Base-by-base conservation (phyloP, 2,113 vertebrate species). In the Pyrgilauda ruficollis region DNA sequence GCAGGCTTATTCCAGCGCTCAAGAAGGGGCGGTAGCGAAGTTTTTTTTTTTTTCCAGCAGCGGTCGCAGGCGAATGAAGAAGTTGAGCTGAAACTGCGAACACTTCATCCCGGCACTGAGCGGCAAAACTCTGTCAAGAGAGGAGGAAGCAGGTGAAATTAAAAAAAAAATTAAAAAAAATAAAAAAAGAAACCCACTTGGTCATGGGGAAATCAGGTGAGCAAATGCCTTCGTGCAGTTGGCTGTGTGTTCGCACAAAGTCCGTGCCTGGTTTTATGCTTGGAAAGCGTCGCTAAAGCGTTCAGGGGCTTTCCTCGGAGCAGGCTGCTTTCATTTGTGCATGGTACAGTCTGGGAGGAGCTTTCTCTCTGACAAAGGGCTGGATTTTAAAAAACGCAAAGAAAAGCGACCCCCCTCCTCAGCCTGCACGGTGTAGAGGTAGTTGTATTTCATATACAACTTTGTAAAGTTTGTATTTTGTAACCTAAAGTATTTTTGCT, bases 201-300 rank as follows among this genome's bases (percentile, higher is more conserved):
- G 81, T 49, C 86, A 97, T 97, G 97, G 97, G 97, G 37, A 97
- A 97, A 89, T 97, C 97, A 96, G 97, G 97, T 97, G 91, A 94
- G 97, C 91, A 63, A 76, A 92, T 24, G 74, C 68, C 62, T 75
- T 47, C 0, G 9, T 74, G 76, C 47, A 17, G 80, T 23, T 78
- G 94, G 93, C 76, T 79, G 70, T 11, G 35, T 37, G 4, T 59
- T 63, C 17, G 39, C 41, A 18, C 64, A 9, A 22, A 28, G 64
- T 46, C 73, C 2, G 33, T 43, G 86, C 68, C 73, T 24, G 56
- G 7, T 30, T 96, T 61, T 59, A 43, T 49, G 86, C 81, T 88
- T 21, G 20, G 44, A 41, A 75, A 87, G 88, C 15, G 0, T 22
- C 49, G 37, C 64, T 73, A 3, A 18, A 61, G 75, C 24, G 0